Evolutionary conservation across 2,888 invertebrate genomes (phyloP).

Genomic region (Odontomyia ornata): DNA sequence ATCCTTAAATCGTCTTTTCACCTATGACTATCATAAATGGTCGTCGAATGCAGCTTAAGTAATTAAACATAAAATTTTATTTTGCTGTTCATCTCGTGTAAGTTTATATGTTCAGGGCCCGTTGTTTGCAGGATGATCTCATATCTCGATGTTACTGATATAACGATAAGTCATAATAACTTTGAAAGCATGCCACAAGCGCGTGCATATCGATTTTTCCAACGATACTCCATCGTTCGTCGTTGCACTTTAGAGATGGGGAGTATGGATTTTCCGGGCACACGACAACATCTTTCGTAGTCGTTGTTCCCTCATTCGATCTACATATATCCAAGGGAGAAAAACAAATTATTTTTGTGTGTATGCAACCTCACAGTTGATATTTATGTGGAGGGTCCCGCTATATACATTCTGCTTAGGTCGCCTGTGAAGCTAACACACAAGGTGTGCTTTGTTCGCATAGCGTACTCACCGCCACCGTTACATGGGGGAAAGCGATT

Average conservation of each 20-base stretch:
- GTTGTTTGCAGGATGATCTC: neutral
- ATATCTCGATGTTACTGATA: neutral
- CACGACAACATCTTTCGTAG: neutral
- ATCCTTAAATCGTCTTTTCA: no score
- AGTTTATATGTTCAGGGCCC: no score
- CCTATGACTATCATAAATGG: no score
- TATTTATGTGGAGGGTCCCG: neutral
- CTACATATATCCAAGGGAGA: neutral
- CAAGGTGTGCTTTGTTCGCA: slow-evolving; percentile 7
- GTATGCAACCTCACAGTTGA: neutral
- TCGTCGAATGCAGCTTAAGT: no score
- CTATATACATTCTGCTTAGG: neutral
- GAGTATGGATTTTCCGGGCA: slow-evolving; percentile 16
- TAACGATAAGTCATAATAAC: neutral
- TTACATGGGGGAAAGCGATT: slow-evolving; percentile 23
- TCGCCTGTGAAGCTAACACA: neutral
- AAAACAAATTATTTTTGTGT: neutral
- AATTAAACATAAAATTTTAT: no score
- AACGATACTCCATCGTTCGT: neutral
- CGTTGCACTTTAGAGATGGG: neutral
- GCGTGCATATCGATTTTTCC: neutral
- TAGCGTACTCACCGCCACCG: neutral
- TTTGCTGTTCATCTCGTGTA: no score
- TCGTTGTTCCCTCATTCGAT: slow-evolving; percentile 2
- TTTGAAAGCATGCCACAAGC: neutral